Conservation (phyloP, 2,113 vertebrate species). For the Chloebia gouldiae region DNA sequence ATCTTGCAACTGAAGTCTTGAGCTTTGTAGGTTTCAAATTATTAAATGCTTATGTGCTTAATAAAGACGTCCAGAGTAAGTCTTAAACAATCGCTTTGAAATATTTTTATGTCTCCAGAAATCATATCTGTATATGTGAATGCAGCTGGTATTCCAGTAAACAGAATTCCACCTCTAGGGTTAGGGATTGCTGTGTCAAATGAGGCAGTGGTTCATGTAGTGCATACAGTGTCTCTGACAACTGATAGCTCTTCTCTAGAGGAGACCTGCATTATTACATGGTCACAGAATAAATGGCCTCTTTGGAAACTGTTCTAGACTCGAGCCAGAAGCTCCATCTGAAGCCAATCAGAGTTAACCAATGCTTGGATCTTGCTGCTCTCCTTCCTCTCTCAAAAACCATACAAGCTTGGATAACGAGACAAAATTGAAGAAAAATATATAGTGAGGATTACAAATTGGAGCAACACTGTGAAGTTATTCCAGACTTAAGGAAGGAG, state of each 20-base stretch:
- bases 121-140: background rate
- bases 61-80: background rate
- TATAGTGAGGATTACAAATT: background rate
- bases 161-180: background rate
- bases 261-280: background rate
- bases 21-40: background rate
- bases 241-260: background rate
- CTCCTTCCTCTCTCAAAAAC: background rate
- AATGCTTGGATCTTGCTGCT: background rate
- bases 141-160: background rate
- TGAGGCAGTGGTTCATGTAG: rapidly evolving
- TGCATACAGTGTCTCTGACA: background rate
- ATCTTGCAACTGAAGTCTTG: background rate
- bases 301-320: background rate
- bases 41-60: background rate
- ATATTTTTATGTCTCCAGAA: background rate
- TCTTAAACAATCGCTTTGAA: background rate
- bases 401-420: background rate
- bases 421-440: background rate
- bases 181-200: background rate
- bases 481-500: background rate
- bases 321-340: background rate
- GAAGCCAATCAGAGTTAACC: background rate
- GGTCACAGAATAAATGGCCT: background rate
- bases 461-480: background rate